Evolutionary conservation across 2,797 vertebrate genomes (phyloP).

Genomic region (Babyrousa celebensis): DNA sequence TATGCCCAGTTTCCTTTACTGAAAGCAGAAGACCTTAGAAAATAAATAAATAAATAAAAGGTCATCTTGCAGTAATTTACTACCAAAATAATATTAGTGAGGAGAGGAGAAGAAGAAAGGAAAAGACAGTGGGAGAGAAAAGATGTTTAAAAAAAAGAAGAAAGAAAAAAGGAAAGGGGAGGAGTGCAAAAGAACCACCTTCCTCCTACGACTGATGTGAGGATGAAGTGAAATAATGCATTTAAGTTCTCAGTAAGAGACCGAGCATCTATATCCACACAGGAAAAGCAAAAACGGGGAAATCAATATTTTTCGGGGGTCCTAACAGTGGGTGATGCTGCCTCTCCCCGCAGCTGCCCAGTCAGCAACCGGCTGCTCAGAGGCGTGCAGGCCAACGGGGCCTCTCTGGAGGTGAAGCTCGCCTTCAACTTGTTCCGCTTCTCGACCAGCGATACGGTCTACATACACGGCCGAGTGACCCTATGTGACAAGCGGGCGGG

Average conservation of each 20-base stretch:
- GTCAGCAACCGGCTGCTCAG: neutral
- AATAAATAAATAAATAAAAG: neutral
- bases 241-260: neutral
- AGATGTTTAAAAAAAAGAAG: neutral
- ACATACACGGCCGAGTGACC: conserved; percentile 61
- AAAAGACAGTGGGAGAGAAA: neutral
- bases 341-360: conserved; percentile 52
- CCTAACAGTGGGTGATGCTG: neutral
- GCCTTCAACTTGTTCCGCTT: conserved; percentile 69
- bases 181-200: neutral
- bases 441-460: conserved; percentile 29
- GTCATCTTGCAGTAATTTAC: neutral
- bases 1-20: neutral
- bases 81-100: neutral
- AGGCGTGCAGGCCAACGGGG: neutral
- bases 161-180: neutral
- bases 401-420: conserved; percentile 28
- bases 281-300: neutral
- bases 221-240: neutral
- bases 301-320: neutral
- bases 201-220: neutral
- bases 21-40: neutral
- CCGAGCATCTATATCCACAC: neutral
- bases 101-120: neutral
- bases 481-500: neutral